Evolutionary conservation across 2,113 vertebrate genomes (phyloP), one percentile per base, ranked within the genome.

Genomic region (Chunga burmeisteri): DNA sequence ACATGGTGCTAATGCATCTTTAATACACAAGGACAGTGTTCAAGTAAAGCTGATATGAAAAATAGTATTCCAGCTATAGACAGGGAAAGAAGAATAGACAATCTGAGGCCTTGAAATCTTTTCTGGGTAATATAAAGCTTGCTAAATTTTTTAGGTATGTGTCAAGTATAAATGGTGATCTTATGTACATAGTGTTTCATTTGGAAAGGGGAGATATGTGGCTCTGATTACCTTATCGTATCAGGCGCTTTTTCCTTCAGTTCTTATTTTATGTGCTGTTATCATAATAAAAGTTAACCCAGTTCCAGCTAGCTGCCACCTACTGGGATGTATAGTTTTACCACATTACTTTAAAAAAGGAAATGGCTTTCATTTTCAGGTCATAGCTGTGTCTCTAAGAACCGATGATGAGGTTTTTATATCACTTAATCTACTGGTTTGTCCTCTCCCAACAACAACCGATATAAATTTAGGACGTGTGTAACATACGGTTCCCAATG

Each of bases 251-350:
- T 96, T 77, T 90, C 90, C 89, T 95, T 97, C 88, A 84, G 91
- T 96, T 96, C 49, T 42, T 82, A 96, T 97, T 96, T 94, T 92
- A 95, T 97, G 94, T 96, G 89, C 88, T 96, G 63, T 95, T 97
- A 94, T 94, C 92, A 74, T 74, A 97, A 86, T 91, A 97, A 98
- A 97, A 97, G 97, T 98, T 97, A 98, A 97, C 97, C 96, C 97
- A 96, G 74, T 81, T 98, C 83, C 85, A 96, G 91, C 86, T 97
- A 97, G 93, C 97, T 98, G 97, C 97, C 97, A 98, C 97, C 97
- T 98, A 97, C 97, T 98, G 97, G 97, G 97, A 89, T 92, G 82
- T 94, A 93, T 86, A 94, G 95, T 95, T 97, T 97, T 94, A 96
- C 90, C 78, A 95, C 65, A 71, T 89, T 70, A 90, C 70, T 85